phyloP scores from a whole-genome alignment of 1,140 invertebrate genomes.

The silkworm (Bombyx mori) region ASM3026992v2 NC_085115.1:1176001-1176500 shows the following conservation, averaged over 20 bases:
- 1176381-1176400: conserved; percentile 55
- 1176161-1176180: conserved; percentile 72
- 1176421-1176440: conserved; percentile 67
- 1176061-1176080: conserved; percentile 94
- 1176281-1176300: conserved; percentile 78
- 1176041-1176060: conserved; percentile 72
- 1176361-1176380: conserved; percentile 42
- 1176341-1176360: conserved; percentile 37
- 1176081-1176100: conserved; percentile 96
- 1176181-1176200: conserved; percentile 74
- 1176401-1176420: conserved; percentile 57
- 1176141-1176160: conserved; percentile 76
- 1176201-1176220: conserved; percentile 70
- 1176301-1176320: conserved; percentile 74
- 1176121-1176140: conserved; percentile 74
- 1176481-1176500: conserved; percentile 77
- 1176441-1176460: conserved; percentile 77
- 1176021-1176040: conserved; percentile 68
- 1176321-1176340: conserved; percentile 40
- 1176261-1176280: conserved; percentile 72
- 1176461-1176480: conserved; percentile 81
- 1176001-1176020: conserved; percentile 73
- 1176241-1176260: conserved; percentile 45
- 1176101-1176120: conserved; percentile 77
- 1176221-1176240: conserved; percentile 46